A percentile compares a stretch with the other conserved stretches of the same genome.
phyloP scores from a whole-genome alignment of 2,113 vertebrate genomes.

The Gymnobelideus leadbeateri region DNA sequence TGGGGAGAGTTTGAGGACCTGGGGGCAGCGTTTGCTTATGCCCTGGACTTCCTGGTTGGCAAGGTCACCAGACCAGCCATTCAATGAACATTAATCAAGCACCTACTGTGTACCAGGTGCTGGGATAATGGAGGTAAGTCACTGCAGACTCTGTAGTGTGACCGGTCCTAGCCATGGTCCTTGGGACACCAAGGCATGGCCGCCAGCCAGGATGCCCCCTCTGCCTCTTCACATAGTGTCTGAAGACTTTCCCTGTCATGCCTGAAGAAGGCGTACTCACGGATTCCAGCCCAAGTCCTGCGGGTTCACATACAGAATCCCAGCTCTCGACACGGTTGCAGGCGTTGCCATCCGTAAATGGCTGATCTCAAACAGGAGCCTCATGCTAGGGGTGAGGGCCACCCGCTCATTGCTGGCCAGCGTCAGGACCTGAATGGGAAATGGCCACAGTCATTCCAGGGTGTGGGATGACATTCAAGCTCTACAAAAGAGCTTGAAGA shows the following conservation, averaged over 20 bases:
- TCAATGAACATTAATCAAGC: neutral
- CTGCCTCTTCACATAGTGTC: accelerated
- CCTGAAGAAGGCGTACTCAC: constrained; percentile 70
- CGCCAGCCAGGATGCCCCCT: neutral
- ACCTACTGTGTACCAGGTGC: neutral
- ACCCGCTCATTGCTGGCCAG: constrained; percentile 77
- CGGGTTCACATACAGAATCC: constrained; percentile 76
- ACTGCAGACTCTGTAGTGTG: neutral
- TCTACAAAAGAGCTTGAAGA: neutral
- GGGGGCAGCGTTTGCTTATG: neutral
- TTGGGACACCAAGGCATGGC: too few relatives aligned
- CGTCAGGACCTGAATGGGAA: constrained; percentile 74
- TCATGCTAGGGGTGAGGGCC: constrained; percentile 71
- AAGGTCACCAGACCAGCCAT: neutral
- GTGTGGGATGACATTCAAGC: neutral
- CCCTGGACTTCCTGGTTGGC: neutral
- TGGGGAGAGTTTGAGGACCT: too few relatives aligned
- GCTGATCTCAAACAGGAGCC: constrained; percentile 80
- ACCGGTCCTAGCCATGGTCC: neutral
- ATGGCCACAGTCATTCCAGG: neutral
- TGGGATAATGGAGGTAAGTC: neutral
- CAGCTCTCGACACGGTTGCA: constrained; percentile 77
- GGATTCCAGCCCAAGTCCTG: constrained; percentile 80
- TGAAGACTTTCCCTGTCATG: neutral
- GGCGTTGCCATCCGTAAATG: constrained; percentile 74